These are phyloP conservation scores for Vireo altiloquus DNA, from an alignment of 2,113 vertebrate genomes.

Conservation along the genomic window DNA sequence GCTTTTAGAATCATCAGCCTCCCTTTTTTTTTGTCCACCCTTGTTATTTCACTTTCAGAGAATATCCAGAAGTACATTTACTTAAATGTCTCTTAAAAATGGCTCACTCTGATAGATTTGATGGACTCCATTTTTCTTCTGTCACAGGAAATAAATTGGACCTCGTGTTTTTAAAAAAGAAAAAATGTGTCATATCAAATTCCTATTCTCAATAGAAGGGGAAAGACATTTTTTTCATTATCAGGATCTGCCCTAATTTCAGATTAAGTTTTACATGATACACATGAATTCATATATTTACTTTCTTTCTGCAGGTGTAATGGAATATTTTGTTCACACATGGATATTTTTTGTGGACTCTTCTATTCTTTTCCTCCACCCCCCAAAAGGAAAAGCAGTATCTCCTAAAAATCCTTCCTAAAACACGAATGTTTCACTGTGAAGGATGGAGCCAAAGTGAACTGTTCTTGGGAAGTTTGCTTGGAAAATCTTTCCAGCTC, in stretches of 20 bases:
- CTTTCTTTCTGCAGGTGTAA: neutral
- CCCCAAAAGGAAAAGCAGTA: neutral
- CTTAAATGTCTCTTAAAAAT: constrained; percentile 27
- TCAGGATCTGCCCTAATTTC: neutral
- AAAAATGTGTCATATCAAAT: neutral
- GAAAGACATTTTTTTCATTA: neutral
- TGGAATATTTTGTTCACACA: neutral
- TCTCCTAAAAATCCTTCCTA: neutral
- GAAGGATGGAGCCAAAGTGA: neutral
- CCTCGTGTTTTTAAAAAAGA: neutral
- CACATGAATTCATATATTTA: neutral
- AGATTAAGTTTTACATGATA: neutral
- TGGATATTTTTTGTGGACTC: neutral
- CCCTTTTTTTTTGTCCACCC: neutral
- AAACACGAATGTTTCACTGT: neutral
- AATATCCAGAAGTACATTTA: constrained; percentile 3
- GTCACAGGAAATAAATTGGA: constrained; percentile 7
- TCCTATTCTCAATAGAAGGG: neutral
- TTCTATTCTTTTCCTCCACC: neutral
- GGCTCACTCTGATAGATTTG: neutral
- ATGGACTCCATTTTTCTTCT: constrained; percentile 6
- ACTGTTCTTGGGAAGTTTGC: neutral
- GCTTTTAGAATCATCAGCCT: constrained; percentile 1
- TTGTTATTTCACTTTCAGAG: constrained; percentile 22
- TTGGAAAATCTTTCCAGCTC: neutral